Conservation (phyloP, 2,113 vertebrate genomes). For the Salvelinus fontinalis region DNA sequence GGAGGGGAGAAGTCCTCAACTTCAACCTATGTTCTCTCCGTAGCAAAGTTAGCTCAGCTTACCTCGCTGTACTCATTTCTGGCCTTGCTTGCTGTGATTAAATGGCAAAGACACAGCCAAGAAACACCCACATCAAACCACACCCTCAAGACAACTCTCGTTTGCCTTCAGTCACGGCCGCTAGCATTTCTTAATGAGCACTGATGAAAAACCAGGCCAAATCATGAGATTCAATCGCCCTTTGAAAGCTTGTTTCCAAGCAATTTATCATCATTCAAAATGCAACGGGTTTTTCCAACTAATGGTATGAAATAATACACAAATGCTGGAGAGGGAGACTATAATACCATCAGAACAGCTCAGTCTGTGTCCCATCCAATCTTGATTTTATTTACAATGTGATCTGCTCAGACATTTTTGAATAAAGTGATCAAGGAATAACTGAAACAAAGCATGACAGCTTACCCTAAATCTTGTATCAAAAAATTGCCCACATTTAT, state of each 20-base stretch:
- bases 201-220: too few relatives aligned
- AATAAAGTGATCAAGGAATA: neutral
- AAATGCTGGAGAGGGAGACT: neutral
- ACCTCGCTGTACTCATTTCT: too few relatives aligned
- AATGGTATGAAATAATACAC: constrained; percentile 25
- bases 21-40: too few relatives aligned
- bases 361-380: neutral
- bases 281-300: constrained; percentile 18
- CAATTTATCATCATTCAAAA: constrained; percentile 38
- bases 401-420: neutral
- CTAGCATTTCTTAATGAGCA: too few relatives aligned
- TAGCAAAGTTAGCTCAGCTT: too few relatives aligned
- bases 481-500: neutral
- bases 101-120: too few relatives aligned
- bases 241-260: constrained; percentile 34
- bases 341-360: neutral
- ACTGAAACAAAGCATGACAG: neutral
- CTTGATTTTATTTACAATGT: neutral
- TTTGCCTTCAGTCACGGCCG: too few relatives aligned
- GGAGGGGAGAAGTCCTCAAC: too few relatives aligned
- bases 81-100: too few relatives aligned
- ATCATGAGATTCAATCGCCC: too few relatives aligned
- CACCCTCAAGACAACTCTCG: too few relatives aligned
- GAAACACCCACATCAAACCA: too few relatives aligned
- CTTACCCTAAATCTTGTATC: neutral